Evolutionary conservation across 2,888 invertebrate species (phyloP).

Genomic region (Nomada hirtipes): DNA sequence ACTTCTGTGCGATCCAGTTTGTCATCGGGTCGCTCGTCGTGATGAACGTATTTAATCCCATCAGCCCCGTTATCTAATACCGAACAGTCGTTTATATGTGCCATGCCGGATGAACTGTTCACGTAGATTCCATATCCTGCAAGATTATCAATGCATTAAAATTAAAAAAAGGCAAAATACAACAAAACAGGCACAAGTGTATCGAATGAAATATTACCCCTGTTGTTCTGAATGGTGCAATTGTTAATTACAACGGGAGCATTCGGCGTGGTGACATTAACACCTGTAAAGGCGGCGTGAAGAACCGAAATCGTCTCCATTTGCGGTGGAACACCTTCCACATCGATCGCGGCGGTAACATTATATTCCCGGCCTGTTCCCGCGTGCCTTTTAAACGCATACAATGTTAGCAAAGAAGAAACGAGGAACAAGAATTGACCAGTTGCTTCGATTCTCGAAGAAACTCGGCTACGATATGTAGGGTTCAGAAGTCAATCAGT

Average conservation of each 20-base stretch:
- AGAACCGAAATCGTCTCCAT: constrained; percentile 93
- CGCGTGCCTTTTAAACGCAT: constrained; percentile 86
- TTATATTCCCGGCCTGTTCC: constrained; percentile 93
- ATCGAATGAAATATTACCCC: constrained; percentile 84
- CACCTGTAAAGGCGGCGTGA: constrained; percentile 96
- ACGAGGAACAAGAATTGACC: neutral
- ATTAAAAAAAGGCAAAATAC: neutral
- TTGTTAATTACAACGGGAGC: constrained; percentile 93
- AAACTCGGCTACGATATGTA: neutral
- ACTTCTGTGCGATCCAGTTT: constrained; percentile 91
- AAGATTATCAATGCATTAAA: constrained; percentile 23
- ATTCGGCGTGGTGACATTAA: constrained; percentile 94
- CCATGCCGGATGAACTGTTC: constrained; percentile 94
- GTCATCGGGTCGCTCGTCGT: constrained; percentile 91
- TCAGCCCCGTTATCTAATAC: constrained; percentile 95
- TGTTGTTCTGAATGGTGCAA: constrained; percentile 93
- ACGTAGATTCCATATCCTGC: constrained; percentile 95
- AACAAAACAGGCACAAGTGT: too few relatives aligned
- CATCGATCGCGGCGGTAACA: constrained; percentile 93
- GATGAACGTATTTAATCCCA: constrained; percentile 94
- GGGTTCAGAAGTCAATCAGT: neutral
- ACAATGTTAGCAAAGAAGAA: constrained; percentile 10
- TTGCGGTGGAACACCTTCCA: constrained; percentile 95
- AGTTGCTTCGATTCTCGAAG: neutral
- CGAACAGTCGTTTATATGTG: constrained; percentile 91